A percentile compares a stretch with the other conserved stretches of the same genome.
phyloP scores from a whole-genome alignment of 2,797 vertebrate species.

The Lutjanus argentimaculatus region DNA sequence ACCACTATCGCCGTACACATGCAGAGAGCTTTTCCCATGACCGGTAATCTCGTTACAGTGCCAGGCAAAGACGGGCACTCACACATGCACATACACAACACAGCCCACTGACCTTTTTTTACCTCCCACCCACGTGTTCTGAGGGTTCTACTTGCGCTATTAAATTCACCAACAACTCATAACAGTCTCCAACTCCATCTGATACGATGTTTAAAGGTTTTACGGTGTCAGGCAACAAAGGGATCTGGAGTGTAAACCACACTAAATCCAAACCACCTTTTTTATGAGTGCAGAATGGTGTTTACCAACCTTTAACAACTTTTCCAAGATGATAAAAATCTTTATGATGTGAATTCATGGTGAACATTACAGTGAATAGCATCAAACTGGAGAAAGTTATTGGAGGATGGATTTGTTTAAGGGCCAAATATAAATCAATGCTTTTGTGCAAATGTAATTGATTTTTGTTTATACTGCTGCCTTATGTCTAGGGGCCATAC shows the following conservation, averaged over 20 bases:
- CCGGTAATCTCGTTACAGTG: slow-evolving; percentile 60
- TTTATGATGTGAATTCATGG: slow-evolving; percentile 59
- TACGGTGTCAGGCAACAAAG: slow-evolving; percentile 44
- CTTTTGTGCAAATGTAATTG: slow-evolving; percentile 60
- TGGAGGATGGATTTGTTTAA: slow-evolving; percentile 37
- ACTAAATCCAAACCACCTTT: slow-evolving; percentile 49
- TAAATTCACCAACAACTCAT: slow-evolving; percentile 37
- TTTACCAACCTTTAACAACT: slow-evolving; percentile 72
- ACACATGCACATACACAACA: not conserved
- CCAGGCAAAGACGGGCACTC: slow-evolving; percentile 43
- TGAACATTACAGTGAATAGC: slow-evolving; percentile 29
- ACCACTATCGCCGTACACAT: not conserved
- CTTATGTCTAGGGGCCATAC: slow-evolving; percentile 49
- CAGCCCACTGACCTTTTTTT: slow-evolving; percentile 40
- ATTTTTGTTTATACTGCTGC: slow-evolving; percentile 57
- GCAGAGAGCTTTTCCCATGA: slow-evolving; percentile 57
- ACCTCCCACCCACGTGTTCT: slow-evolving; percentile 37
- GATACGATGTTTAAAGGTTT: slow-evolving; percentile 45
- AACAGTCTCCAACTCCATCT: slow-evolving; percentile 28
- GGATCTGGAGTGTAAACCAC: slow-evolving; percentile 35
- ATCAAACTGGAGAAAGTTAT: slow-evolving; percentile 34
- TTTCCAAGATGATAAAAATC: slow-evolving; percentile 64
- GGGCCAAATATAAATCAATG: slow-evolving; percentile 47
- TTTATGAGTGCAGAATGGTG: slow-evolving; percentile 57
- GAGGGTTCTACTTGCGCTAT: slow-evolving; percentile 29